Evolutionary conservation across 2,888 invertebrate genomes (phyloP).

Genomic region (Allygus modestus): DNA sequence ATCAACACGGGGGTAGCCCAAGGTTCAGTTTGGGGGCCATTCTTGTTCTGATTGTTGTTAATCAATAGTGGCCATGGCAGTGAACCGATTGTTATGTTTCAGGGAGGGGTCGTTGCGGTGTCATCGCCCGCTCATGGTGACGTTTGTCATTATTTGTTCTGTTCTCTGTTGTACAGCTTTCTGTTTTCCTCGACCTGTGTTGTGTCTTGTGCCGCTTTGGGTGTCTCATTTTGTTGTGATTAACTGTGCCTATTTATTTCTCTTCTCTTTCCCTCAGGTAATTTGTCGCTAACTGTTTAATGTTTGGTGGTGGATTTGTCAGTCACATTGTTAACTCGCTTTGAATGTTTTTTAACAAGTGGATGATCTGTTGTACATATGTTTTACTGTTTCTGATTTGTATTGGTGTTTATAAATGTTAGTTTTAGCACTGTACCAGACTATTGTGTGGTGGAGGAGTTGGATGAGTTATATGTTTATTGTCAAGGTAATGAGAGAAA

Average conservation of each 20-base stretch:
- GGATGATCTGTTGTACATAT: constrained; percentile 28
- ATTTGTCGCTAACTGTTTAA: constrained; percentile 39
- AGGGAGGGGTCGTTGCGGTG: not conserved
- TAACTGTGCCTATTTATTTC: constrained; percentile 33
- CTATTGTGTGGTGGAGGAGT: not conserved
- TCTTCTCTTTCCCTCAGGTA: constrained; percentile 30
- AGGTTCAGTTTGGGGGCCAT: not conserved
- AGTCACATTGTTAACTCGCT: constrained; percentile 29
- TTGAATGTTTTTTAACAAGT: constrained; percentile 29
- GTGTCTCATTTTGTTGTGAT: constrained; percentile 40
- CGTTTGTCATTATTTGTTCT: constrained; percentile 51
- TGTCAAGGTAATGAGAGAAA: no score
- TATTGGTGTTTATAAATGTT: constrained; percentile 12
- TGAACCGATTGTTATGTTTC: constrained; percentile 43
- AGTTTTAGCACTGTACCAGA: not conserved
- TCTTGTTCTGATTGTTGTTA: not conserved
- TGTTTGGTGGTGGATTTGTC: constrained; percentile 49
- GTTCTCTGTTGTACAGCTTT: constrained; percentile 57
- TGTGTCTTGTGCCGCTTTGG: constrained; percentile 48
- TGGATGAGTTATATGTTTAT: no score
- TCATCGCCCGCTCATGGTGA: constrained; percentile 41
- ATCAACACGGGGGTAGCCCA: no score
- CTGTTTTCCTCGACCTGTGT: constrained; percentile 23
- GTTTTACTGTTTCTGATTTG: not conserved
- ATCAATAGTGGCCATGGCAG: not conserved